phyloP scores from a whole-genome alignment of 2,888 invertebrate species.

The Hirtodrosophila alboralis region DNA sequence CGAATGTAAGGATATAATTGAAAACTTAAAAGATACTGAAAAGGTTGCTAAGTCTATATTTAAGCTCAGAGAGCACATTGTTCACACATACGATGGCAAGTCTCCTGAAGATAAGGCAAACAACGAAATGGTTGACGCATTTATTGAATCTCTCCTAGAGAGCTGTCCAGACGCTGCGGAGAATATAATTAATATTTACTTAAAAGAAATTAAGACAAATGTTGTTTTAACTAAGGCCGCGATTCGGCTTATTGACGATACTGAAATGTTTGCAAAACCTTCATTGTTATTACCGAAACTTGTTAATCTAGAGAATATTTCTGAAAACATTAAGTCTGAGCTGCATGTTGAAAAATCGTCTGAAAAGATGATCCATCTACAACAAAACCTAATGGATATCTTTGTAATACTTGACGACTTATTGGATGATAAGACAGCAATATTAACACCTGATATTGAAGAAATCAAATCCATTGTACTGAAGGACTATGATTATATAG shows the following conservation, averaged over 20 bases:
- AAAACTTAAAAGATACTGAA: conserved; percentile 40
- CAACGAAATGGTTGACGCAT: conserved; percentile 37
- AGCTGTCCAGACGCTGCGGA: conserved; percentile 38
- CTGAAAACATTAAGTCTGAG: conserved; percentile 30
- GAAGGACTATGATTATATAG: conserved; percentile 56
- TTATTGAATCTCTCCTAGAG: conserved; percentile 44
- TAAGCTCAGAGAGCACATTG: conserved; percentile 75
- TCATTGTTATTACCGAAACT: conserved; percentile 45
- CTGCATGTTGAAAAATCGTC: conserved; percentile 61
- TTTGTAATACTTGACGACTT: conserved; percentile 74
- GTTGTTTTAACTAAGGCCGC: conserved; percentile 36
- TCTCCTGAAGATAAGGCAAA: conserved; percentile 31
- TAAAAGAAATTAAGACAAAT: conserved; percentile 47
- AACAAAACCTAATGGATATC: conserved; percentile 76
- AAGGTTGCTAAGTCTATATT: conserved; percentile 69
- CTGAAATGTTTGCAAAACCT: conserved; percentile 36
- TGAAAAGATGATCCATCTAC: conserved; percentile 69
- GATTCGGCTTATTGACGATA: conserved; percentile 37
- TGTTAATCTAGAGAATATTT: conserved; percentile 41
- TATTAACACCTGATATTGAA: conserved; percentile 41
- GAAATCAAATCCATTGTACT: conserved; percentile 44
- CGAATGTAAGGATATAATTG: conserved; percentile 35
- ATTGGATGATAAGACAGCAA: conserved; percentile 36
- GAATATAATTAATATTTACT: conserved; percentile 28
- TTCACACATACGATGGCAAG: conserved; percentile 79